Base-by-base conservation (phyloP, 1,140 invertebrate species). In the Leptinotarsa undecemlineata region DNA sequence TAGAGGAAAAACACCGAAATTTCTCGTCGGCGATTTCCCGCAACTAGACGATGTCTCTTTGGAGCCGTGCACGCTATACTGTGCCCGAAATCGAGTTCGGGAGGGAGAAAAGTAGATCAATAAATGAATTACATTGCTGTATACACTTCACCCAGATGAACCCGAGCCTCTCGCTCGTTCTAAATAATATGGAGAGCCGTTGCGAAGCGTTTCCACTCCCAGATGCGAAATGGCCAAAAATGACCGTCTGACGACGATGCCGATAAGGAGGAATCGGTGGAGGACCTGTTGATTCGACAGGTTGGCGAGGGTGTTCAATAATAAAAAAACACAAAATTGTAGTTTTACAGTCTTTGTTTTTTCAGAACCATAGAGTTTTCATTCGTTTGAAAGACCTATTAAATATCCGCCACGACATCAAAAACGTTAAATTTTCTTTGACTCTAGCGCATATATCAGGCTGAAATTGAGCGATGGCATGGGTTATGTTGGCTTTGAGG, bases 51-150 rank as follows among this genome's bases (percentile, higher is more conserved):
- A 17, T 57, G 51, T 57, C 51, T 57, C 51, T 57, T 57, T 57
- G 33, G n/a, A 57, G 51, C 51, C 51, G 51, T 57, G 51, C n/a
- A 57, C 51, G n/a, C 51, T 57, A 57, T 57, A 57, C 51, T 57
- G 51, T 57, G 51, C 51, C 51, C 51, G 51, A 57, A 57, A 57
- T 57, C 51, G 51, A 57, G 51, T 57, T 33, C 64, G 23, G 64
- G 64, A 67, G 64, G 64, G 64, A 81, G 81, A 79, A 80, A 82
- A 83, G 82, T 84, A 84, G 82, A 84, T 84, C 83, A 84, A 84
- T 84, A 84, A 84, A 84, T 82, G 82, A 84, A 84, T 83, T 84
- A 84, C 82, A 84, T 82, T 84, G 79, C 75, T 74, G 69, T 77
- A 79, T 75, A 80, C 76, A 81, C 79, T 80, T 80, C 73, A 77